Evolutionary conservation across 2,797 vertebrate species (phyloP).

Genomic region (Holocentrus rufus): DNA sequence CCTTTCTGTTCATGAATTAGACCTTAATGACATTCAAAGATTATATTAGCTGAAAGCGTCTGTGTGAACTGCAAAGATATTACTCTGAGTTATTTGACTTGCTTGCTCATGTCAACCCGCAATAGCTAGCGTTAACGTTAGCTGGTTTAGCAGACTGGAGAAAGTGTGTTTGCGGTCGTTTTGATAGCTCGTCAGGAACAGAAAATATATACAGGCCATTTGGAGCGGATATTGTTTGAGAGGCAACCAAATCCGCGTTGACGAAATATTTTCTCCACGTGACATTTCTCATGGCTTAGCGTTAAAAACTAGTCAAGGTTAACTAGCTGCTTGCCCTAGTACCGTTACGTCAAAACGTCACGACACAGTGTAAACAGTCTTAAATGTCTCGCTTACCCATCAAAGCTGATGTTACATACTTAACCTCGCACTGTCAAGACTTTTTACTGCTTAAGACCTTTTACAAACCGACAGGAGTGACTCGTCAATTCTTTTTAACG

Average conservation of each 20-base stretch:
- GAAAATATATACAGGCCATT: too few species aligned
- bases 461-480: too few species aligned
- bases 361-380: too few species aligned
- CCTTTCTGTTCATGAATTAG: background rate
- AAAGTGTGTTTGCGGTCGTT: conserved; percentile 36
- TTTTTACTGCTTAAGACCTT: too few species aligned
- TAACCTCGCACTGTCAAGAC: too few species aligned
- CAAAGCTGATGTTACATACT: too few species aligned
- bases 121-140: conserved; percentile 52
- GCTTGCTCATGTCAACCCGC: conserved; percentile 28
- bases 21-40: background rate
- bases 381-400: too few species aligned
- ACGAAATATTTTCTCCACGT: rapidly evolving
- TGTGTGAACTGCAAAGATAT: background rate
- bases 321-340: background rate
- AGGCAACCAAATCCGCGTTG: too few species aligned
- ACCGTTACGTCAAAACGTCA: background rate
- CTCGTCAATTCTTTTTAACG: too few species aligned
- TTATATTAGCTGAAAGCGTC: background rate
- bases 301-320: conserved; percentile 31
- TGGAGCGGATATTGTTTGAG: background rate
- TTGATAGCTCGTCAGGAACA: background rate
- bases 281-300: rapidly evolving
- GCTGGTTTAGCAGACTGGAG: conserved; percentile 36
- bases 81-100: background rate